A percentile compares a stretch with the other conserved stretches of the same genome.
Conservation (phyloP, 2,797 vertebrate species). For the Hipposideros larvatus region DNA sequence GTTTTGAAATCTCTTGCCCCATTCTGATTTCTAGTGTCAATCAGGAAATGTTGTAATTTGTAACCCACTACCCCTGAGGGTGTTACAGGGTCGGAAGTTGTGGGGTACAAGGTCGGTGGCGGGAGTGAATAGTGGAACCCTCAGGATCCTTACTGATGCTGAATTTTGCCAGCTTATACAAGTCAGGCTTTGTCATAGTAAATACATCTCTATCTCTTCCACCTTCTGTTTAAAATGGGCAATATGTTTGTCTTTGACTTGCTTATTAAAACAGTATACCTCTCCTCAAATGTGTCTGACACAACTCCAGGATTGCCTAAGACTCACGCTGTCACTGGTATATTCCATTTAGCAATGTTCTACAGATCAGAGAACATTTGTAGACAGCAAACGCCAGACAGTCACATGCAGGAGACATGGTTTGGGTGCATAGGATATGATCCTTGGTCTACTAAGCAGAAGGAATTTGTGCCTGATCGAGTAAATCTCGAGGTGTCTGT, state of each 20-base stretch:
- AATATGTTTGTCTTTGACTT: not conserved
- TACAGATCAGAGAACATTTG: not conserved
- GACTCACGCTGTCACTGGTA: not conserved
- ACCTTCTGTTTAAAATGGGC: not conserved
- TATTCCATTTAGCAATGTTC: slow-evolving; percentile 12
- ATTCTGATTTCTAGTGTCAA: not conserved
- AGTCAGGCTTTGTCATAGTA: not conserved
- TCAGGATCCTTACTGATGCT: not conserved
- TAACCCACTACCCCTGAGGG: not conserved
- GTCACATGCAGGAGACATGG: not conserved
- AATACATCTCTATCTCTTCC: not conserved
- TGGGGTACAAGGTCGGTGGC: not conserved
- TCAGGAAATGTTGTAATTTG: slow-evolving; percentile 50
- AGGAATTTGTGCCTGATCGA: not conserved
- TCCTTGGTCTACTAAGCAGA: not conserved
- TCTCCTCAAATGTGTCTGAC: not conserved
- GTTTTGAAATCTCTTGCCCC: slow-evolving; percentile 47
- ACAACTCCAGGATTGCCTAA: slow-evolving; percentile 13
- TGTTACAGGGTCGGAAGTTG: not conserved
- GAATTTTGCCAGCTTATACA: not conserved
- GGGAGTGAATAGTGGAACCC: not conserved
- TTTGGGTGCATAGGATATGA: too few relatives aligned
- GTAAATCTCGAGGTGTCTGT: not conserved
- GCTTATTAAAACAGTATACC: not conserved
- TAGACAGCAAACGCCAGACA: not conserved